phyloP scores from a whole-genome alignment of 2,113 vertebrate genomes.

The Vulpes lagopus region DNA sequence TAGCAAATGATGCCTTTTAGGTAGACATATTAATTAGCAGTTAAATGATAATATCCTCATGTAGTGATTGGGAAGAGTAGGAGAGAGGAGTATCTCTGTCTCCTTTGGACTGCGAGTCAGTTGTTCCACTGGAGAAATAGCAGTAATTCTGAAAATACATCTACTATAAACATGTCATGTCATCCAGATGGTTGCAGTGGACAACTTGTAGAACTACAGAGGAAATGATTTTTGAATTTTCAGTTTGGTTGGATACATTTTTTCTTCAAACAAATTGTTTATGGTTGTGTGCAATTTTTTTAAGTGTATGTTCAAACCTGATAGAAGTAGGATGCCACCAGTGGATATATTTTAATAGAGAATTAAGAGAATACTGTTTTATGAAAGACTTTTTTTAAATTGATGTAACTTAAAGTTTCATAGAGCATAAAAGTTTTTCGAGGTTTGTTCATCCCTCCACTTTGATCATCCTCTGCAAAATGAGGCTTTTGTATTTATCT shows the following conservation, averaged over 20 bases:
- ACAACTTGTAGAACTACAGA: slow-evolving; percentile 42
- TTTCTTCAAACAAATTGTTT: slow-evolving; percentile 45
- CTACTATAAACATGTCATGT: not conserved
- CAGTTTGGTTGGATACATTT: slow-evolving; percentile 22
- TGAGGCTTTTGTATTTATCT: slow-evolving; percentile 31
- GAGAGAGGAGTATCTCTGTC: not conserved
- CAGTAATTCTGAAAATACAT: not conserved
- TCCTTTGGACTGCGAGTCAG: not conserved
- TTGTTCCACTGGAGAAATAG: slow-evolving; percentile 35
- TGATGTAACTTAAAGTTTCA: slow-evolving; percentile 4
- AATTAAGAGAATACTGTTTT: slow-evolving; percentile 43
- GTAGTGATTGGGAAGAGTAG: slow-evolving; percentile 6
- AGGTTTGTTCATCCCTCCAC: not conserved
- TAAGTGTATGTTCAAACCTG: slow-evolving; percentile 43
- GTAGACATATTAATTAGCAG: slow-evolving; percentile 51
- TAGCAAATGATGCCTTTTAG: slow-evolving; percentile 64
- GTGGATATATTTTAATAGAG: slow-evolving; percentile 34
- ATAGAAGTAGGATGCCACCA: not conserved
- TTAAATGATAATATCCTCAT: slow-evolving; percentile 60
- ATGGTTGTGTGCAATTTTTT: slow-evolving; percentile 7
- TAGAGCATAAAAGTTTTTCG: slow-evolving; percentile 30
- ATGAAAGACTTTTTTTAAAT: slow-evolving; percentile 18
- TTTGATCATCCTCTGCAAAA: slow-evolving; percentile 49
- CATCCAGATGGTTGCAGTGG: not conserved
- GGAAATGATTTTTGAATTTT: slow-evolving; percentile 64